Evolutionary conservation across 2,888 invertebrate genomes (phyloP).

Genomic region (Spisula subtruncata): DNA sequence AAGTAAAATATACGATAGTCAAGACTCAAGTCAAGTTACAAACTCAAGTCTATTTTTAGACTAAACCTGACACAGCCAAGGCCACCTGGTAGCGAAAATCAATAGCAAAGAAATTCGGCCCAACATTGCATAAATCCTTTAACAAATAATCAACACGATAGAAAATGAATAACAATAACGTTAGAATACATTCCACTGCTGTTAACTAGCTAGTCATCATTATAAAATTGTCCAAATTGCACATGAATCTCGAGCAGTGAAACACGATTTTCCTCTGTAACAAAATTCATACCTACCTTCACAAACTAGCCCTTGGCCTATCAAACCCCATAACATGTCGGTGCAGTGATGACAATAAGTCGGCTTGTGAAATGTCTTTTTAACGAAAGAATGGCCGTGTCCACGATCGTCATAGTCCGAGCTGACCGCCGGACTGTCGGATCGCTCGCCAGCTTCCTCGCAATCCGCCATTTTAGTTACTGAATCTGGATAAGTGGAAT

Average conservation of each 20-base stretch:
- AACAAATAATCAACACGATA: background rate
- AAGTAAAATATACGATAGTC: background rate
- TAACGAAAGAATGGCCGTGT: slow-evolving; percentile 98
- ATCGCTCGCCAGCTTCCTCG: slow-evolving; percentile 56
- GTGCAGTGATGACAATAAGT: slow-evolving; percentile 99
- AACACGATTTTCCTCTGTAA: background rate
- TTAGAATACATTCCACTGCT: background rate
- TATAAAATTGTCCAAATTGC: background rate
- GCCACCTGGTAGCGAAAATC: slow-evolving; percentile 36
- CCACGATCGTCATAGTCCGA: slow-evolving; percentile 79
- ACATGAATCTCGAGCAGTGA: background rate
- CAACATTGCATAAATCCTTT: slow-evolving; percentile 22
- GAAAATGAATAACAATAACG: background rate
- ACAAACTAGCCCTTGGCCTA: slow-evolving; percentile 99
- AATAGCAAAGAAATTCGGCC: slow-evolving; percentile 5
- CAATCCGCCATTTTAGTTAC: slow-evolving; percentile 72
- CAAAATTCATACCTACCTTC: slow-evolving; percentile 93
- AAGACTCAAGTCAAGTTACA: slow-evolving; percentile 43
- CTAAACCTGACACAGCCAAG: slow-evolving; percentile 47
- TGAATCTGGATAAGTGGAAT: slow-evolving; percentile 57
- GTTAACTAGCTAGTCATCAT: background rate
- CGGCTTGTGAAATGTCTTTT: slow-evolving; percentile 99
- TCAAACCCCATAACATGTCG: slow-evolving; percentile 99
- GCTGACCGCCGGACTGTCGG: slow-evolving; percentile 76
- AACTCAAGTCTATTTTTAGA: slow-evolving; percentile 58